These are phyloP conservation scores for Phoxinus dragarum DNA, from an alignment of 2,797 vertebrate genomes.

Conservation along the genomic window DNA sequence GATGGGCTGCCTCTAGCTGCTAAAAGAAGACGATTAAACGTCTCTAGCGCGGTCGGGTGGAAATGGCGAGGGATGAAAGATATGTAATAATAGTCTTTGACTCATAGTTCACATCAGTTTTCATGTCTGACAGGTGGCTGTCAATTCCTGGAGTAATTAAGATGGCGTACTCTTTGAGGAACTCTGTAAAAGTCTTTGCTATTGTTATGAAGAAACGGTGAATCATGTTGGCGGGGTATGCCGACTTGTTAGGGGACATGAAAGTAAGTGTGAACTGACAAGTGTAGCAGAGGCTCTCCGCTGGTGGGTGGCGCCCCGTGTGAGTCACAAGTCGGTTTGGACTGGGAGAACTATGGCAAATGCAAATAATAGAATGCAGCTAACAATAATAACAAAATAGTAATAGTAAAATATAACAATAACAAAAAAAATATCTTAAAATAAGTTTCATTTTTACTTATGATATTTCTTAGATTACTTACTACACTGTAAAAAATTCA, in stretches of 20 bases:
- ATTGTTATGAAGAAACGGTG: slow-evolving; percentile 22
- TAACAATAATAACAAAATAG: background rate
- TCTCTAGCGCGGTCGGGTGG: background rate
- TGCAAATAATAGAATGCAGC: background rate
- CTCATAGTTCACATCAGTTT: slow-evolving; percentile 46
- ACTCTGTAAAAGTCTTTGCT: background rate
- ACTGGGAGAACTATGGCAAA: background rate
- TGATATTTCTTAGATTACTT: too few species aligned
- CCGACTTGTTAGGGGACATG: slow-evolving; percentile 4
- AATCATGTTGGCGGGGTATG: background rate
- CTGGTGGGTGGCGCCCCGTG: background rate
- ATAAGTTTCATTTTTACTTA: too few species aligned
- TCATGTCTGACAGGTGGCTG: slow-evolving; percentile 32
- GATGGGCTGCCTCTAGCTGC: slow-evolving; percentile 21
- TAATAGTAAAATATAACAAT: background rate
- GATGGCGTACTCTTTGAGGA: slow-evolving; percentile 12
- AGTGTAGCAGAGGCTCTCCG: background rate
- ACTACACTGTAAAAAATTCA: too few species aligned
- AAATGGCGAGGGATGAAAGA: slow-evolving; percentile 29
- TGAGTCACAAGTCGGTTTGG: background rate
- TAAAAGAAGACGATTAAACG: slow-evolving; percentile 43
- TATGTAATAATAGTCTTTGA: slow-evolving; percentile 49
- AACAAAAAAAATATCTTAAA: too few species aligned
- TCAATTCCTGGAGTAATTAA: slow-evolving; percentile 33
- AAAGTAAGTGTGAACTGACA: slow-evolving; percentile 2